Base-by-base conservation (phyloP, 2,113 vertebrate genomes). In the Clarias magur region DNA sequence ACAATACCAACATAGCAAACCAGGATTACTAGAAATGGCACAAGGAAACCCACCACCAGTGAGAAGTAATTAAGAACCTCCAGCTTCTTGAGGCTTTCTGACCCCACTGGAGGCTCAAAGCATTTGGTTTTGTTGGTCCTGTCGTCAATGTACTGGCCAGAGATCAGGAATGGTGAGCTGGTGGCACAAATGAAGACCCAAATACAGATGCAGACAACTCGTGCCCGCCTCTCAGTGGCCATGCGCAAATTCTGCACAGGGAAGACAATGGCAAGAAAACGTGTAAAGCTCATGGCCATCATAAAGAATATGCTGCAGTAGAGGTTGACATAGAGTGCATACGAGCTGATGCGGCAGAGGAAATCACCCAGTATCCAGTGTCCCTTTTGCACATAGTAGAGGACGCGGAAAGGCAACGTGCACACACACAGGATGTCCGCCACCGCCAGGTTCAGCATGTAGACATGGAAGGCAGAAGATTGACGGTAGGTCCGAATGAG, bases 291-390 rank as follows among this genome's bases (percentile, higher is more conserved):
- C 97, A 99, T 99, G 6, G 96, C 98, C 0, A 96, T 97, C 97
- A 99, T 97, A 92, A 99, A 98, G 70, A 97, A 98, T 83, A 99
- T 97, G 90, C 98, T 98, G 89, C 97, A 97, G 59, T 99, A 99
- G 86, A 99, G 96, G 93, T 99, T 99, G 34, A 99, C 97, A 0
- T 99, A 99, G 68, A 99, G 93, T 0, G 96, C 84, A 1, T 97
- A 99, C 1, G 97, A 98, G 42, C 94, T 96, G 88, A 99, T 54
- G 62, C 97, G 95, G 87, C 98, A 99, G 0, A 99, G 91, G 68
- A 99, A 93, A 82, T 98, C 97, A 0, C 97, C 95, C 13, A 95
- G 95, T 82, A 95, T 85, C 98, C 98, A 99, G 30, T 95, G 87
- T 10, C 97, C 97, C 83, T 94, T 96, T 86, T 94, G 95, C 56